Evolutionary conservation across 2,888 invertebrate species (phyloP), one percentile per base, ranked within the genome.

Genomic region (Ethmia dodecea): DNA sequence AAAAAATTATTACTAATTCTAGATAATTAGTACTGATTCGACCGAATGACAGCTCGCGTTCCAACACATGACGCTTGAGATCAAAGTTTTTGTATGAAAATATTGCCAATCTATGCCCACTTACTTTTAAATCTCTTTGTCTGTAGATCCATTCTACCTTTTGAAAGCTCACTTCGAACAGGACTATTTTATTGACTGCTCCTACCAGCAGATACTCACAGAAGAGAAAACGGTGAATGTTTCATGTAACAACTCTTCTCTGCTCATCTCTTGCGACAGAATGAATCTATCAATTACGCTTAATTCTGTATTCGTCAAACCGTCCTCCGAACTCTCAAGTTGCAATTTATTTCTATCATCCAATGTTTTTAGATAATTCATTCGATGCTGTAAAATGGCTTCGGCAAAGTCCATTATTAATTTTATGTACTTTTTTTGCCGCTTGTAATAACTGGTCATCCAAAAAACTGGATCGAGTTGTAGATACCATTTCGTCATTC

Each of bases 401-500:
- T 33, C 28, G 34, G 59, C 35, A 16, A 77, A 69, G 4, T 50
- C 49, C 1, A 16, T 28, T 2, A 59, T 43, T 2, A 48, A 47
- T 15, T 43, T 42, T 0, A 45, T 11, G 28, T 62, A 70, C 1
- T 40, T 30, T 24, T 60, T 65, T 11, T 58, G 52, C 0, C 11
- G 2, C 15, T 33, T 32, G 22, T 61, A 43, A 3, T 45, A 46
- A 0, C 44, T 41, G 0, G 65, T 60, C 14, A 74, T 10, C 67
- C 73, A 62, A 42, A 64, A 83, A 0, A 76, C 31, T 0, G 73
- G 75, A 8, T 73, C 60, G 8, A 80, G 67, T 51, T 83, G 81
- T 1, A 75, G 54, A 35, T 76, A 78, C 81, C 81, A 83, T 43
- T 63, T 71, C 0, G 74, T 76, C 79, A 83, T 83, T 42, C 80